Percentiles rank a stretch among this genome's conserved stretches.
These are phyloP conservation scores for Machimus atricapillus DNA, from an alignment of 2,888 invertebrate genomes.

Conservation along the genomic window DNA sequence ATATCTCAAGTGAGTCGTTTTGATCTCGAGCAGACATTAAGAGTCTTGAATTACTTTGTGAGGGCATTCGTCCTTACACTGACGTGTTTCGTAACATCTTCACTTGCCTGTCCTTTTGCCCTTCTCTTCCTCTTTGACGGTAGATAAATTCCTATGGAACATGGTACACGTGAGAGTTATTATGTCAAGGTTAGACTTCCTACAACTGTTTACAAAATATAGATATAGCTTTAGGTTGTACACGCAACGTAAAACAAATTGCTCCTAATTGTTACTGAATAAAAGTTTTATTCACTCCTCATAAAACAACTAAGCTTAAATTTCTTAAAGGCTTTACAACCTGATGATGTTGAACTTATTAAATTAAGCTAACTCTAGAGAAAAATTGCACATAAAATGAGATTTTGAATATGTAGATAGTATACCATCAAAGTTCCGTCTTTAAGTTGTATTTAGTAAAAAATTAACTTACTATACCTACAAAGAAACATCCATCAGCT, in stretches of 20 bases:
- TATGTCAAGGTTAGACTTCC: neutral
- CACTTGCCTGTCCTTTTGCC: neutral
- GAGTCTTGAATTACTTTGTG: neutral
- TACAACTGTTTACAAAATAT: neutral
- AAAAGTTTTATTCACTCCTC: neutral
- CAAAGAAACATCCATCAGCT: neutral
- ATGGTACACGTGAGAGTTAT: neutral
- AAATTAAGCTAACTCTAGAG: no score
- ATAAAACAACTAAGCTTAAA: no score
- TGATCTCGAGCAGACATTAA: neutral
- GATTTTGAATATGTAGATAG: no score
- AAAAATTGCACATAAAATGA: no score
- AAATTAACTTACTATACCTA: neutral
- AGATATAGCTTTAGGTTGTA: neutral
- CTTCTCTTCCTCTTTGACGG: neutral
- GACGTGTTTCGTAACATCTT: neutral
- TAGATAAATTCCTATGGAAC: neutral
- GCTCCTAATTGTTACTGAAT: neutral
- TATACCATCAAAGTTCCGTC: no score
- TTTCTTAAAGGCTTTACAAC: no score
- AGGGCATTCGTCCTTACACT: neutral
- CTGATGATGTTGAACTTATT: no score
- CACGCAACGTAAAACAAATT: neutral
- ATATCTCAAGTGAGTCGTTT: neutral
- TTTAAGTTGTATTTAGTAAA: no score